Percentiles rank a stretch among this genome's conserved stretches.
These are phyloP conservation scores for Eurois occulta DNA, from an alignment of 2,888 invertebrate genomes.

Conservation along the genomic window DNA sequence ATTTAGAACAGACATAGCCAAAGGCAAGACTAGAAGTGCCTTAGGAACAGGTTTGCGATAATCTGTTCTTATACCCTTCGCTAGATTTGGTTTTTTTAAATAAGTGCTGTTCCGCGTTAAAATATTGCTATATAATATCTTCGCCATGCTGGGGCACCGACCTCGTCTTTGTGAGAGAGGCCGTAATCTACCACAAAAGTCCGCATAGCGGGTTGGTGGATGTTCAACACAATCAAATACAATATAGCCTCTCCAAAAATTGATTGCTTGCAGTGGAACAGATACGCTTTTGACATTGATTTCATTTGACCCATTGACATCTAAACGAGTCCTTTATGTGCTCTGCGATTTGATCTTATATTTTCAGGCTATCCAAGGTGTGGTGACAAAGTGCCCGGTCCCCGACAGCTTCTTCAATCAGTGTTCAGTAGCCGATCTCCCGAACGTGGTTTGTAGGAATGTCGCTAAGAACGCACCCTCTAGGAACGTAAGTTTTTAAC, in stretches of 20 bases:
- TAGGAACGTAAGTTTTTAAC: slow-evolving; percentile 76
- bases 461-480: slow-evolving; percentile 87
- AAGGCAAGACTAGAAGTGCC: no score
- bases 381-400: slow-evolving; percentile 79
- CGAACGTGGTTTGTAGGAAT: slow-evolving; percentile 83
- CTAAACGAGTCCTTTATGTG: not conserved
- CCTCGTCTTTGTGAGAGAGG: not conserved
- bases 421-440: slow-evolving; percentile 83
- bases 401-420: slow-evolving; percentile 78
- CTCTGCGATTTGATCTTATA: not conserved
- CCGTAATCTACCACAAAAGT: not conserved
- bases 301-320: no score
- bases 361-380: slow-evolving; percentile 84
- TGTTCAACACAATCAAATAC: no score
- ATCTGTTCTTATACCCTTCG: no score
- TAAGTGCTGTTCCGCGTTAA: not conserved
- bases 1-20: no score
- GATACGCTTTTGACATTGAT: no score
- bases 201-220: not conserved
- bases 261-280: no score
- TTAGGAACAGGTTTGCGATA: no score
- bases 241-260: no score
- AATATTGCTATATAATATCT: not conserved
- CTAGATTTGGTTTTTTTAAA: not conserved
- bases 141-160: not conserved